Evolutionary conservation across 2,113 vertebrate genomes (phyloP).

Genomic region (Leuciscus idus): DNA sequence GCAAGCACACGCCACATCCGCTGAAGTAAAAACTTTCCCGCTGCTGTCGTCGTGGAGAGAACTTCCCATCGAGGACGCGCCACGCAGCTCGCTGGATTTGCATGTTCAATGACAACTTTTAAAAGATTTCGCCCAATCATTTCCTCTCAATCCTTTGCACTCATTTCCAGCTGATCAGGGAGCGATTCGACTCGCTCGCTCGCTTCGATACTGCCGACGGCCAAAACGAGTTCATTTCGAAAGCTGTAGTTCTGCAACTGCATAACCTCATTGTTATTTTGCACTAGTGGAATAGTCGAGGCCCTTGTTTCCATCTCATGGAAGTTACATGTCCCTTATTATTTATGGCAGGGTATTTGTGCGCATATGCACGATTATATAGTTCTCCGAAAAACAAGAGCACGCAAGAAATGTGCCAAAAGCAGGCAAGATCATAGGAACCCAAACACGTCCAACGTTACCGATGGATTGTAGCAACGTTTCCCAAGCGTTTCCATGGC

Average conservation of each 20-base stretch:
- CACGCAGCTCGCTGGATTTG: background rate
- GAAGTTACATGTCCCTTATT: constrained; percentile 78
- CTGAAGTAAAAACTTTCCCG: background rate
- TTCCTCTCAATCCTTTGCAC: constrained; percentile 24
- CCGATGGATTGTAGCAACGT: constrained; percentile 36
- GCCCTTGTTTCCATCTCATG: constrained; percentile 77
- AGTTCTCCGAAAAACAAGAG: constrained; percentile 57
- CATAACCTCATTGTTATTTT: constrained; percentile 88
- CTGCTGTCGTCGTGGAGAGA: background rate
- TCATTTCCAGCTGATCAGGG: background rate
- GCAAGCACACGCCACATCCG: constrained; percentile 12
- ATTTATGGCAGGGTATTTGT: constrained; percentile 72
- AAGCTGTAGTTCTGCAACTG: constrained; percentile 84
- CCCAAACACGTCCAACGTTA: constrained; percentile 62
- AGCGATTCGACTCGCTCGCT: constrained; percentile 42
- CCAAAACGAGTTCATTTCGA: constrained; percentile 74
- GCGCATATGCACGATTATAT: constrained; percentile 54
- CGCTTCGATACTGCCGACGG: constrained; percentile 57
- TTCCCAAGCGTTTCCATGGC: constrained; percentile 37
- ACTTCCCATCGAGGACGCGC: background rate
- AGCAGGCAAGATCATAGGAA: constrained; percentile 49
- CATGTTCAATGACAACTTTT: background rate
- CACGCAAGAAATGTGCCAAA: constrained; percentile 72
- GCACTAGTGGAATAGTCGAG: constrained; percentile 85
- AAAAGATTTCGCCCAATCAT: background rate